phyloP scores from a whole-genome alignment of 2,797 vertebrate species.

The Gadopsis bispinosus region DNA sequence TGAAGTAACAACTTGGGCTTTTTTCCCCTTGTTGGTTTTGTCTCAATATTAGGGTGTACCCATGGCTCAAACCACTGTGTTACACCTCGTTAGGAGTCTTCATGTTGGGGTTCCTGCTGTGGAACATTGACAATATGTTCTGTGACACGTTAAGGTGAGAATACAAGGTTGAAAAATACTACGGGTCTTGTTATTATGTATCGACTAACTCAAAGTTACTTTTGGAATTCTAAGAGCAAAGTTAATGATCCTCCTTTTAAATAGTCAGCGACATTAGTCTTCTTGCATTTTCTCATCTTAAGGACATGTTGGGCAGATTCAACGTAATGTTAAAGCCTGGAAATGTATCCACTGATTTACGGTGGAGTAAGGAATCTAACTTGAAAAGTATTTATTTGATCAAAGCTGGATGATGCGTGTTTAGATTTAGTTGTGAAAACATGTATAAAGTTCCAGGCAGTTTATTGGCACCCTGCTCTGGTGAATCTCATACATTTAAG shows the following conservation, averaged over 20 bases:
- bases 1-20: not conserved
- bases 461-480: not conserved
- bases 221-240: not conserved
- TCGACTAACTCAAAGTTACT: not conserved
- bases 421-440: not conserved
- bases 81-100: slow-evolving; percentile 94
- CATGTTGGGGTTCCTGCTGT: slow-evolving; percentile 94
- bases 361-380: not conserved
- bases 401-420: not conserved
- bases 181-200: not conserved
- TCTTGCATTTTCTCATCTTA: not conserved
- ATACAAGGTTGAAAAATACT: not conserved
- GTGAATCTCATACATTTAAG: not conserved
- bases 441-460: not conserved
- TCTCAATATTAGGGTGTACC: slow-evolving; percentile 90
- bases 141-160: slow-evolving; percentile 93
- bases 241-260: not conserved
- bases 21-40: slow-evolving; percentile 15
- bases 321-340: not conserved
- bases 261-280: not conserved
- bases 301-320: not conserved
- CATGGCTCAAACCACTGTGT: slow-evolving; percentile 92
- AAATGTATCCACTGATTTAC: not conserved
- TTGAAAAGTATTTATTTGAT: not conserved
- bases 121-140: slow-evolving; percentile 98